Percentiles rank a stretch among this genome's conserved stretches.
Evolutionary conservation across 2,113 vertebrate species (phyloP).

Genomic region (Paraplagusia blochii): DNA sequence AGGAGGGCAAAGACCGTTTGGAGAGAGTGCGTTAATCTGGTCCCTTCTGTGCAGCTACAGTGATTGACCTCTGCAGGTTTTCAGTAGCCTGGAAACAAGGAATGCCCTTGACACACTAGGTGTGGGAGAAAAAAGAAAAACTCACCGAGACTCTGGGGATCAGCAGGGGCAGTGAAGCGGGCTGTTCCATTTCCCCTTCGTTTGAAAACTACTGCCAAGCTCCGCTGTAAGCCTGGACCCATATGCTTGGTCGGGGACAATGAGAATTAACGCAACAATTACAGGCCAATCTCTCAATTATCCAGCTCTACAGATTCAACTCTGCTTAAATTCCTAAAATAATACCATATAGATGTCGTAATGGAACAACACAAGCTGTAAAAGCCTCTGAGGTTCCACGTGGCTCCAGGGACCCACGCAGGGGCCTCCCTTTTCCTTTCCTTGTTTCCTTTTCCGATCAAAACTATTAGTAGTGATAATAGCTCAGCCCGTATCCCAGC

Average conservation of each 20-base stretch:
- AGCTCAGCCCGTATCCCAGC: constrained; percentile 53
- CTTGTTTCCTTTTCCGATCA: constrained; percentile 46
- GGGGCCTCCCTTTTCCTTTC: constrained; percentile 19
- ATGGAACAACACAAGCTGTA: constrained; percentile 46
- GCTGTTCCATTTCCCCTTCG: constrained; percentile 70
- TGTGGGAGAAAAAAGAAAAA: constrained; percentile 52
- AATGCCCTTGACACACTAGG: constrained; percentile 71
- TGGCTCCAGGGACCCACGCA: constrained; percentile 31
- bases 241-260: constrained; percentile 55
- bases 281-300: constrained; percentile 65
- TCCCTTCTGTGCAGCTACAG: constrained; percentile 48
- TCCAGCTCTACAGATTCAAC: constrained; percentile 57
- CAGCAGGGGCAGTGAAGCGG: constrained; percentile 68
- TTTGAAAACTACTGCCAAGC: constrained; percentile 61
- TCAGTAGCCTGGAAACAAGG: constrained; percentile 57
- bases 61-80: constrained; percentile 66
- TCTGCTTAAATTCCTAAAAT: constrained; percentile 52
- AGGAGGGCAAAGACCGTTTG: constrained; percentile 33
- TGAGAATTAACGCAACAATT: constrained; percentile 73
- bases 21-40: constrained; percentile 50
- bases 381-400: constrained; percentile 28
- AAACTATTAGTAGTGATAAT: constrained; percentile 68
- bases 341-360: constrained; percentile 42
- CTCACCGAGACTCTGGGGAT: constrained; percentile 64
- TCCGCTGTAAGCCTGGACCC: constrained; percentile 43